Percentiles rank a stretch among this genome's conserved stretches.
Evolutionary conservation across 2,113 vertebrate genomes (phyloP).

Genomic region (Lates calcarifer): DNA sequence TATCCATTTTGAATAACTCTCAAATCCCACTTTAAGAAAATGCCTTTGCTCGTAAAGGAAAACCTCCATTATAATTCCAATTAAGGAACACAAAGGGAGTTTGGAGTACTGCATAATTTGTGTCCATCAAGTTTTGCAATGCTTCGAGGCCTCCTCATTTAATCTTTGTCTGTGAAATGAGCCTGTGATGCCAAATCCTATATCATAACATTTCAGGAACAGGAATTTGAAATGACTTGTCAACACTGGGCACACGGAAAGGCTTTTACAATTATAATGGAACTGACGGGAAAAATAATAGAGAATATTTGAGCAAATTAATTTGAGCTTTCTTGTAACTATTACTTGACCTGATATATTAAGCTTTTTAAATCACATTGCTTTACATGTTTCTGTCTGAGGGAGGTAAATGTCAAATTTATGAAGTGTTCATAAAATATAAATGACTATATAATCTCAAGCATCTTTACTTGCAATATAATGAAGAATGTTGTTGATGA

Average conservation of each 20-base stretch:
- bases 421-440: conserved; percentile 30
- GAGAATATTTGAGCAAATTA: conserved; percentile 42
- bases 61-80: conserved; percentile 84
- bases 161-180: conserved; percentile 76
- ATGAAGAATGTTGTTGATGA: neutral
- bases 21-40: conserved; percentile 79
- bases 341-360: conserved; percentile 29
- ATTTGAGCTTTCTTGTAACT: conserved; percentile 43
- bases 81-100: conserved; percentile 81
- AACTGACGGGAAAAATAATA: conserved; percentile 51
- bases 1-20: conserved; percentile 79
- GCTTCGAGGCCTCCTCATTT: conserved; percentile 79
- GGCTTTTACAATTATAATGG: conserved; percentile 53
- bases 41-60: conserved; percentile 69
- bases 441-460: conserved; percentile 11
- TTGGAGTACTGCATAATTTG: conserved; percentile 80
- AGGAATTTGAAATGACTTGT: conserved; percentile 72
- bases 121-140: conserved; percentile 82
- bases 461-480: conserved; percentile 5
- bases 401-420: conserved; percentile 28
- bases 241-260: conserved; percentile 58
- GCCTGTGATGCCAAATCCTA: conserved; percentile 68
- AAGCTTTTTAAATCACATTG: conserved; percentile 7
- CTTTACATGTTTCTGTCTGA: conserved; percentile 25
- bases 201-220: conserved; percentile 72